A percentile compares a stretch with the other conserved stretches of the same genome.
Evolutionary conservation across 2,888 invertebrate species (phyloP).

Genomic region (Idaea dimidiata): DNA sequence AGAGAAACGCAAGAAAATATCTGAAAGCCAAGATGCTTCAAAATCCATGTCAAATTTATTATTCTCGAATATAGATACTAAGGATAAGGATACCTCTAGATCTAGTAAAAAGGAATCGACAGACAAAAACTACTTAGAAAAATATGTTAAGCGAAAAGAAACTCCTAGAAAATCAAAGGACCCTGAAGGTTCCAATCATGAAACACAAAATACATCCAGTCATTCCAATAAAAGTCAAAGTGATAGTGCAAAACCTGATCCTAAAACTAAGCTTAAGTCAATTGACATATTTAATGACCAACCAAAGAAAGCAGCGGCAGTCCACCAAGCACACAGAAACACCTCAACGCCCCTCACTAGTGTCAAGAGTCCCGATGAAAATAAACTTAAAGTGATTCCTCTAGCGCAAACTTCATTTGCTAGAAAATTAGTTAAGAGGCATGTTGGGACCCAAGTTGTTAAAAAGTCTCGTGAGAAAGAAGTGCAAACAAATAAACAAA

Average conservation of each 20-base stretch:
- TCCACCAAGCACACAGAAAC: slow-evolving; percentile 61
- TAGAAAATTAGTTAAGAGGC: slow-evolving; percentile 40
- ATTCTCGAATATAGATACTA: background rate
- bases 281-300: slow-evolving; percentile 68
- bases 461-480: slow-evolving; percentile 46
- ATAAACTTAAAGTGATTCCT: slow-evolving; percentile 36
- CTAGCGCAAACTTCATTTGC: slow-evolving; percentile 25
- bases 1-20: slow-evolving; percentile 72
- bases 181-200: slow-evolving; percentile 28
- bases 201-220: slow-evolving; percentile 52
- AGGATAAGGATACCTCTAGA: slow-evolving; percentile 28
- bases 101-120: slow-evolving; percentile 42
- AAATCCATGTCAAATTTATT: slow-evolving; percentile 47
- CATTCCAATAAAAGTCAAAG: slow-evolving; percentile 56
- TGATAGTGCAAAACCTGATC: slow-evolving; percentile 51
- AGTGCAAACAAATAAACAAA: slow-evolving; percentile 51
- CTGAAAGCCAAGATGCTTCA: slow-evolving; percentile 43
- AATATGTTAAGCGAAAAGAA: slow-evolving; percentile 70
- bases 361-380: slow-evolving; percentile 38
- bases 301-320: slow-evolving; percentile 45
- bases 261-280: slow-evolving; percentile 57
- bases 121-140: slow-evolving; percentile 60
- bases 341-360: slow-evolving; percentile 40
- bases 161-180: slow-evolving; percentile 42
- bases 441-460: slow-evolving; percentile 48